Percentiles rank a stretch among this genome's conserved stretches.
These are phyloP conservation scores for Chascanopsetta lugubris DNA, from an alignment of 2,113 vertebrate species.

Conservation along the genomic window DNA sequence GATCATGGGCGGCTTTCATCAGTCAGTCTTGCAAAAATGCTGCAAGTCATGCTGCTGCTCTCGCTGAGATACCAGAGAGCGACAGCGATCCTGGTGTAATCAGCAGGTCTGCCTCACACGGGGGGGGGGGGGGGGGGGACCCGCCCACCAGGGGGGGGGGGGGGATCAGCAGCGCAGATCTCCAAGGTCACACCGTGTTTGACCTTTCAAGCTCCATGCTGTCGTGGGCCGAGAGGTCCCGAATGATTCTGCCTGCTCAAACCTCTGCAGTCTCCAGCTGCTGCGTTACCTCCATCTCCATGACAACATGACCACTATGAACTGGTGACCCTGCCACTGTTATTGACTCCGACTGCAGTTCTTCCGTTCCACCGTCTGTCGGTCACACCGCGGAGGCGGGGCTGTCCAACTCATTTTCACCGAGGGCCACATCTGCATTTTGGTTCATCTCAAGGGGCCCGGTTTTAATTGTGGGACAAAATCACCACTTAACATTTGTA, in stretches of 20 bases:
- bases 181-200: neutral
- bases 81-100: neutral
- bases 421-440: too few relatives aligned
- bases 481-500: too few relatives aligned
- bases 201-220: constrained; percentile 9
- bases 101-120: neutral
- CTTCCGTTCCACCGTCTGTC: too few relatives aligned
- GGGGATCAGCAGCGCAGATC: neutral
- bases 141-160: too few relatives aligned
- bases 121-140: neutral
- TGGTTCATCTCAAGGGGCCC: too few relatives aligned
- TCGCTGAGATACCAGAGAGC: neutral
- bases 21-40: neutral
- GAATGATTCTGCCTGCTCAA: neutral
- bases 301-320: too few relatives aligned
- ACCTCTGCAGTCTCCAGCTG: neutral
- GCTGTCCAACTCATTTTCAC: too few relatives aligned
- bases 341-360: neutral
- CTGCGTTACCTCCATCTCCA: neutral
- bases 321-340: too few relatives aligned
- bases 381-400: too few relatives aligned
- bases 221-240: neutral
- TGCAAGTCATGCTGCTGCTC: neutral
- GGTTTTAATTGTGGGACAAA: too few relatives aligned
- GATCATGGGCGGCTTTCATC: neutral